A percentile compares a stretch with the other conserved stretches of the same genome.
phyloP scores from a whole-genome alignment of 2,113 vertebrate species.

The Sphyrna mokarran region DNA sequence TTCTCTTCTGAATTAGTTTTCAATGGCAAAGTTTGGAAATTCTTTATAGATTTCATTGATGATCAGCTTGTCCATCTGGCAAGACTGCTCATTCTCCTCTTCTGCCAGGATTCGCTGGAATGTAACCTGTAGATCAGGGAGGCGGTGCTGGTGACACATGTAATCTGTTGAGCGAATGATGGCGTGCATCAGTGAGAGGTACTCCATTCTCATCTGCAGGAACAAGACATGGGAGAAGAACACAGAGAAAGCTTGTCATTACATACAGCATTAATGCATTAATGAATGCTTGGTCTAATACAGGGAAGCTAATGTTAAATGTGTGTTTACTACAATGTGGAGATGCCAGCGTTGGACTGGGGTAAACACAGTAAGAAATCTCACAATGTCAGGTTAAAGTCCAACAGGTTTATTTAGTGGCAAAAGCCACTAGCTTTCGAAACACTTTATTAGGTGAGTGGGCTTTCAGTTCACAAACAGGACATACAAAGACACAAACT shows the following conservation, averaged over 20 bases:
- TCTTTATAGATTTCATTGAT: constrained; percentile 85
- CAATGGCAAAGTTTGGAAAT: constrained; percentile 70
- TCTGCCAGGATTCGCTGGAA: constrained; percentile 83
- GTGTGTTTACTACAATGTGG: not conserved
- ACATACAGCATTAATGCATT: not conserved
- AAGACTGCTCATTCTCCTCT: constrained; percentile 70
- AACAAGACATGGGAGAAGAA: not conserved
- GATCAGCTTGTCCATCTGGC: constrained; percentile 94
- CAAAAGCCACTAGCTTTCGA: too few species aligned
- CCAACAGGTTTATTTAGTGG: too few species aligned
- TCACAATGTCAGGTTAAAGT: too few species aligned
- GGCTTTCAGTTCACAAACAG: too few species aligned
- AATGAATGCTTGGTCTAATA: not conserved
- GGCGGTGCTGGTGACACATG: constrained; percentile 83
- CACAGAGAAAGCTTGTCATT: not conserved
- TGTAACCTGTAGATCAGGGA: constrained; percentile 74
- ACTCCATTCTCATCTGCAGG: constrained; percentile 86
- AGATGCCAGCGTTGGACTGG: too few species aligned
- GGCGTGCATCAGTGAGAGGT: constrained; percentile 91
- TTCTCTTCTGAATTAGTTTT: too few species aligned
- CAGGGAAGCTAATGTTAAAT: too few species aligned
- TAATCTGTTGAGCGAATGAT: constrained; percentile 87
- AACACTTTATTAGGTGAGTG: too few species aligned
- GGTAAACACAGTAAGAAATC: too few species aligned
- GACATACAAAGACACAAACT: too few species aligned